A percentile compares a stretch with the other conserved stretches of the same genome.
These are phyloP conservation scores for Xanthia togata DNA, from an alignment of 2,888 invertebrate species.

Conservation along the genomic window DNA sequence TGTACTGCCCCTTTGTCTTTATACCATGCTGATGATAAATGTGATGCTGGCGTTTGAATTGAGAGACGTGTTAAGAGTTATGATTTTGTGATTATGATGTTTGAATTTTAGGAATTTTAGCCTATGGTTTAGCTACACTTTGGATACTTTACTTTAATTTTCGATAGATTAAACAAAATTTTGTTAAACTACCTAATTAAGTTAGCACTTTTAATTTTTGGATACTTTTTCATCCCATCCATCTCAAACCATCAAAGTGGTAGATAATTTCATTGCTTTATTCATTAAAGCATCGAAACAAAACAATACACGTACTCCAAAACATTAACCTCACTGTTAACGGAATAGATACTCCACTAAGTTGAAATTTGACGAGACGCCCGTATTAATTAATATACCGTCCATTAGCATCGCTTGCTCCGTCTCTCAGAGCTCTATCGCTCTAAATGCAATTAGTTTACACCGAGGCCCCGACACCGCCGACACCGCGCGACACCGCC, in stretches of 20 bases:
- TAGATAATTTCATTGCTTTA: background rate
- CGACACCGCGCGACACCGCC: conserved; percentile 81
- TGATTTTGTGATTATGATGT: conserved; percentile 11
- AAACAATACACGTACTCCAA: conserved; percentile 35
- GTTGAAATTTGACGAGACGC: conserved; percentile 86
- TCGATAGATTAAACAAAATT: too few relatives aligned
- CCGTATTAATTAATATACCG: conserved; percentile 88
- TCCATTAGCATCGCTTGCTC: conserved; percentile 88
- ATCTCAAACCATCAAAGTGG: background rate
- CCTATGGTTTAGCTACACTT: too few relatives aligned
- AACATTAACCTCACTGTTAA: conserved; percentile 70
- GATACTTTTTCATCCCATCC: too few relatives aligned
- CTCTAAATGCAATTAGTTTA: conserved; percentile 87
- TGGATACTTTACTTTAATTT: too few relatives aligned
- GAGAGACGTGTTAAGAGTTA: background rate
- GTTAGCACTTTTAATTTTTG: too few relatives aligned
- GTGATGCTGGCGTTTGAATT: conserved; percentile 34
- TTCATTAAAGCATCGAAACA: conserved; percentile 19
- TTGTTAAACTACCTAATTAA: too few relatives aligned
- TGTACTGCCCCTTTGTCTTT: conserved; percentile 73
- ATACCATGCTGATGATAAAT: conserved; percentile 60
- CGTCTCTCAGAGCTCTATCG: conserved; percentile 83
- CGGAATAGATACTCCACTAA: conserved; percentile 80
- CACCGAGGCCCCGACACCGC: conserved; percentile 80
- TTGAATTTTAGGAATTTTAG: background rate